Evolutionary conservation across 2,113 vertebrate genomes (phyloP), one percentile per base, ranked within the genome.

Genomic region (Lophura nycthemera): DNA sequence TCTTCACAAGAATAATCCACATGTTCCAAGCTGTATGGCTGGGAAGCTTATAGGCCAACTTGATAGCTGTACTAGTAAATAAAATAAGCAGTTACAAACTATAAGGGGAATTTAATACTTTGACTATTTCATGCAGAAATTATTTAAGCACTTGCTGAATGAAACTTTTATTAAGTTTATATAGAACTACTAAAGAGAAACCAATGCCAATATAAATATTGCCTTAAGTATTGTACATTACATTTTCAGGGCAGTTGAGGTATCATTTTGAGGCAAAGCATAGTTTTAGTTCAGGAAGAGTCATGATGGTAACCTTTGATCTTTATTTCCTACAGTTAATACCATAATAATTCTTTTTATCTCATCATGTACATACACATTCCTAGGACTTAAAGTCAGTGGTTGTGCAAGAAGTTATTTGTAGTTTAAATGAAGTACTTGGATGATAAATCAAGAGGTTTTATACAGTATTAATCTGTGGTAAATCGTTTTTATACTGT

Each of bases 281-380:
- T 71, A 95, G 77, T 94, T 92, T 80, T 76, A 86, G 32, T 87
- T 93, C 83, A 95, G 86, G 92, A 95, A 95, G 70, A 95, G 63
- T 95, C 61, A 84, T 86, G 57, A 73, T 85, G 81, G 63, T 81
- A 95, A 95, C 79, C 64, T 91, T 98, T 97, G 94, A 92, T 96
- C 85, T 95, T 96, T 92, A 86, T 96, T 97, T 97, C 85, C 75
- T 93, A 95, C 63, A 88, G 86, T 92, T 96, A 96, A 83, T 94
- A 87, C 73, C 54, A 74, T 93, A 96, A 94, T 88, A 84, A 92
- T 96, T 94, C 71, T 73, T 96, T 97, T 95, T 91, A 94, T 96
- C 94, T 96, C 75, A 94, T 89, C 10, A 0, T 84, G 83, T 95
- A 83, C 71, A 83, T 80, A 95, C 56, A 84, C 71, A 96, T 97